Conservation (phyloP, 2,797 vertebrate species). For the Peromyscus eremicus region DNA sequence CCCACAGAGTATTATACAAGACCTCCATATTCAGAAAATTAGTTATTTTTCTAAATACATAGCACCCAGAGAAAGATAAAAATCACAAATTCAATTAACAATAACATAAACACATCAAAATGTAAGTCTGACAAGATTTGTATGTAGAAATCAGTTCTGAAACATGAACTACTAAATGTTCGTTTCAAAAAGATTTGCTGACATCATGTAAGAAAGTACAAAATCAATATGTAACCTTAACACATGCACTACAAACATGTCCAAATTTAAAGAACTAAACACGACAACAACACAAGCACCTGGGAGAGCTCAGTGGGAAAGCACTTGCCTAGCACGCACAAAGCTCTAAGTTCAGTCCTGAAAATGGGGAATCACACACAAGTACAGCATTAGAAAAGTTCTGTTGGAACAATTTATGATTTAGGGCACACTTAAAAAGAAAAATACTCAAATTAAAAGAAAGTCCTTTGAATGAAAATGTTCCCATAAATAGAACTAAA, state of each 20-base stretch:
- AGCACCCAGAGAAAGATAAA: constrained; percentile 6
- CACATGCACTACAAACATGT: neutral
- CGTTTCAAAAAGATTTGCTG: neutral
- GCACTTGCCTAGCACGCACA: neutral
- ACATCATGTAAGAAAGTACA: neutral
- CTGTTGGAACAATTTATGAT: neutral
- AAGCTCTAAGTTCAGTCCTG: neutral
- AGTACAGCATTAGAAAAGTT: neutral
- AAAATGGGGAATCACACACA: no score
- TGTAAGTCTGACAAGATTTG: constrained; percentile 1
- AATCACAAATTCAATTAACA: neutral
- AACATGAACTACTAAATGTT: neutral
- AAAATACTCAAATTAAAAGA: constrained; percentile 37
- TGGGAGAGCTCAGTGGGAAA: neutral
- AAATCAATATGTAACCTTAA: constrained; percentile 16
- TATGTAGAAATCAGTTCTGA: neutral
- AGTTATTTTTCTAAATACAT: neutral
- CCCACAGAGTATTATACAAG: neutral
- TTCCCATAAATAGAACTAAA: neutral
- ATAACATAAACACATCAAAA: neutral
- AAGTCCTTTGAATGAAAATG: constrained; percentile 23
- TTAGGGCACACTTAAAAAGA: neutral
- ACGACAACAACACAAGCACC: neutral
- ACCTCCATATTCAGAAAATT: neutral
- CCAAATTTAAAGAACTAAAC: neutral